Percentiles rank a stretch among this genome's conserved stretches.
Evolutionary conservation across 2,113 vertebrate genomes (phyloP).

Genomic region (Nicator chloris): DNA sequence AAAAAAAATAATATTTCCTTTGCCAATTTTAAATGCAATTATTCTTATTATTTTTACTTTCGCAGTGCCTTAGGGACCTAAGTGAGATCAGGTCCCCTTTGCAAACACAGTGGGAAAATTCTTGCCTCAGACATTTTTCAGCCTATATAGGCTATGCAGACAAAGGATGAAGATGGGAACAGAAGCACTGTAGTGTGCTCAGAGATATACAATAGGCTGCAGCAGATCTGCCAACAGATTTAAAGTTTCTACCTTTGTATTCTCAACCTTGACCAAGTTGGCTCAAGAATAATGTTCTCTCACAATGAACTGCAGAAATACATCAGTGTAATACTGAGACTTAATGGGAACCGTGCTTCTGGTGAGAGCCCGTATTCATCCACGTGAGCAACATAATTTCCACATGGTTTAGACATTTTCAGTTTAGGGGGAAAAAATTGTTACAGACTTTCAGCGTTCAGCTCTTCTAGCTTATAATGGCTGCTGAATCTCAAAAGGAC

Average conservation of each 20-base stretch:
- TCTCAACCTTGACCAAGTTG: constrained; percentile 12
- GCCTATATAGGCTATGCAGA: not conserved
- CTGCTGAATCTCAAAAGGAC: not conserved
- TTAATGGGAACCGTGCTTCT: not conserved
- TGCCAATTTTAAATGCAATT: not conserved
- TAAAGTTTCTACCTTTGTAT: not conserved
- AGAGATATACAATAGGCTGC: not conserved
- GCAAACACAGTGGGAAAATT: constrained; percentile 12
- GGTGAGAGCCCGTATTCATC: not conserved
- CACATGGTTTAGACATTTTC: not conserved
- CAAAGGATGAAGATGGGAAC: constrained; percentile 16
- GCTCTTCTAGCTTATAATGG: not conserved
- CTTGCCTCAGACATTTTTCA: not conserved
- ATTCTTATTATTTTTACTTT: constrained; percentile 28
- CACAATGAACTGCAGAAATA: not conserved
- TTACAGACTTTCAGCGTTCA: constrained; percentile 2
- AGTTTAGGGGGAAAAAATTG: not conserved
- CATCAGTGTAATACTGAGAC: not conserved
- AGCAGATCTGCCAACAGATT: not conserved
- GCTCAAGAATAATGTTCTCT: not conserved
- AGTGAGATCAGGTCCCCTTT: constrained; percentile 18
- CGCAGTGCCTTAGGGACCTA: not conserved
- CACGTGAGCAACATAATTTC: not conserved
- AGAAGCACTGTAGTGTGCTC: not conserved
- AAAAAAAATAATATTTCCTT: not conserved